A percentile compares a stretch with the other conserved stretches of the same genome.
phyloP scores from a whole-genome alignment of 2,797 vertebrate species.

The Pampus argenteus region DNA sequence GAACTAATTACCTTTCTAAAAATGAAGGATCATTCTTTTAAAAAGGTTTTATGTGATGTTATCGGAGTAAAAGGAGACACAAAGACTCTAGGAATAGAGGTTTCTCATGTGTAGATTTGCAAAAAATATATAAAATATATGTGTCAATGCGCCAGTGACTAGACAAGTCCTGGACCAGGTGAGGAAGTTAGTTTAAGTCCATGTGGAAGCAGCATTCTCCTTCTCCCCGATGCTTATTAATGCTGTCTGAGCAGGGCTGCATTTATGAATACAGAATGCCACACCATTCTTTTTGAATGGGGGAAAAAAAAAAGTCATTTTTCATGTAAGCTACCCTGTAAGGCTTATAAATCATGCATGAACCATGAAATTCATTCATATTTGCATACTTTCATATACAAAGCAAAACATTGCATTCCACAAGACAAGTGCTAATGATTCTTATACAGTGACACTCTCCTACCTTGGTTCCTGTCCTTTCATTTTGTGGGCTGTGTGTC shows the following conservation, averaged over 20 bases:
- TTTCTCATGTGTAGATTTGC: slow-evolving; percentile 25
- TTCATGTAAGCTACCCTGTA: slow-evolving; percentile 1
- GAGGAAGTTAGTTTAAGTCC: slow-evolving; percentile 22
- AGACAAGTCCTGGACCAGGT: slow-evolving; percentile 9
- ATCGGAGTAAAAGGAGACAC: slow-evolving; percentile 39
- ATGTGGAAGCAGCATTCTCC: slow-evolving; percentile 14
- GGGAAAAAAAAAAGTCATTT: slow-evolving; percentile 24
- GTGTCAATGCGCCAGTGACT: slow-evolving; percentile 19
- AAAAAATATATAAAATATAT: slow-evolving; percentile 23
- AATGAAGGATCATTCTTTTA: slow-evolving; percentile 45
- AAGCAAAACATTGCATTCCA: slow-evolving; percentile 20
- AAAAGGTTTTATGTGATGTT: slow-evolving; percentile 53
- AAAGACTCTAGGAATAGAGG: slow-evolving; percentile 27
- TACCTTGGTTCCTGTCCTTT: slow-evolving; percentile 49
- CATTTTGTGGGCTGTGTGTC: slow-evolving; percentile 28
- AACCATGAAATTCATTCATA: slow-evolving; percentile 18
- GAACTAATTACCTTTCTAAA: slow-evolving; percentile 55
- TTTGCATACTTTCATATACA: slow-evolving; percentile 51
- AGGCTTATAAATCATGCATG: slow-evolving; percentile 67
- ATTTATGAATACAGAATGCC: slow-evolving; percentile 16
- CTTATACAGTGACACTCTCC: slow-evolving; percentile 22
- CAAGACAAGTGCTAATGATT: slow-evolving; percentile 28
- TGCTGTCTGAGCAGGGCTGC: slow-evolving; percentile 21
- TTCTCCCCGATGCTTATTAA: slow-evolving; percentile 11
- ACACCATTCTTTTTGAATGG: background rate